Evolutionary conservation across 2,797 vertebrate species (phyloP).

Genomic region (Leptoclinus maculatus): DNA sequence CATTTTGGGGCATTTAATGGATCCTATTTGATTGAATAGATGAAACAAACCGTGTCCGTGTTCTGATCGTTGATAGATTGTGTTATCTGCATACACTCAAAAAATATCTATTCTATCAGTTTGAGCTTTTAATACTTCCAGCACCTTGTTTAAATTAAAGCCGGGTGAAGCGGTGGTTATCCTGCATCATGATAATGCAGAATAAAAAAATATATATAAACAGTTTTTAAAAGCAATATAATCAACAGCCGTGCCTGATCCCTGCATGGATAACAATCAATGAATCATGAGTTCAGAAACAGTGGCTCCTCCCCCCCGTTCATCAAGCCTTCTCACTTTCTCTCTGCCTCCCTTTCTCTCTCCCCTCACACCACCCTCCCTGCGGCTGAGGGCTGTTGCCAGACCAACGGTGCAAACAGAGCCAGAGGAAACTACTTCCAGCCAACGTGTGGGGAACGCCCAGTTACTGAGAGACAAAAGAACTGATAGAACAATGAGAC

Average conservation of each 20-base stretch:
- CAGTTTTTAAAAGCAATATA: not conserved
- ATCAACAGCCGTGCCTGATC: not conserved
- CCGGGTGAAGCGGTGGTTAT: not conserved
- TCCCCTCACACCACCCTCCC: slow-evolving; percentile 3
- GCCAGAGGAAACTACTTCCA: slow-evolving; percentile 53
- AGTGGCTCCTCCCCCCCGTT: not conserved
- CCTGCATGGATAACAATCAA: not conserved
- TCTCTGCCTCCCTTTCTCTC: slow-evolving; percentile 10
- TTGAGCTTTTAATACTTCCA: not conserved
- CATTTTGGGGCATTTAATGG: not conserved
- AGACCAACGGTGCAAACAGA: slow-evolving; percentile 65
- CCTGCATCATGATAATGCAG: not conserved
- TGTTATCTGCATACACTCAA: not conserved
- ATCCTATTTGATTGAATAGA: not conserved
- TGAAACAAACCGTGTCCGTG: not conserved
- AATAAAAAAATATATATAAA: not conserved
- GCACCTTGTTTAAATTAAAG: not conserved
- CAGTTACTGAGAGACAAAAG: slow-evolving; percentile 18
- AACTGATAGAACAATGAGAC: not conserved
- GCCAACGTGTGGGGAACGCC: slow-evolving; percentile 55
- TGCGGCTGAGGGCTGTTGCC: slow-evolving; percentile 45
- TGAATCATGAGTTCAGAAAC: not conserved
- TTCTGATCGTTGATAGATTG: not conserved
- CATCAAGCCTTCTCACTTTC: not conserved
- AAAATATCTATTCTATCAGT: not conserved